Percentiles rank a stretch among this genome's conserved stretches.
Conservation (phyloP, 2,888 invertebrate species). For the Schrankia costaestrigalis region DNA sequence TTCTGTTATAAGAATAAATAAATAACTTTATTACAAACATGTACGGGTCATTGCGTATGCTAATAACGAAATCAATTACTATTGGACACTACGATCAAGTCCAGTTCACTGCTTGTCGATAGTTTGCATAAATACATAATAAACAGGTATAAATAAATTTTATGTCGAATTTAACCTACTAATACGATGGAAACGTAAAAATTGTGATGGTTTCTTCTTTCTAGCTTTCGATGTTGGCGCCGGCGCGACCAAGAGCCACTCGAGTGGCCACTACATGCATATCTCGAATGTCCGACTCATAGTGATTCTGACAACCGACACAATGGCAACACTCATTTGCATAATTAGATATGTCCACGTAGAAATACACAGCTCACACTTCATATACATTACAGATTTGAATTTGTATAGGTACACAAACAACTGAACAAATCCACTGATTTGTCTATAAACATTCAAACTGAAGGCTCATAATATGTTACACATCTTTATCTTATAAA, state of each 20-base stretch:
- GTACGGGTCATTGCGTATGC: conserved; percentile 38
- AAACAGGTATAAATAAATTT: conserved; percentile 51
- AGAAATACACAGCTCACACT: conserved; percentile 33
- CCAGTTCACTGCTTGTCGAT: conserved; percentile 45
- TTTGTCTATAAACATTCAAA: too few relatives aligned
- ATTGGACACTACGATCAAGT: conserved; percentile 48
- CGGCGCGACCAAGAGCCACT: conserved; percentile 28
- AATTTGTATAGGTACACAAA: conserved; percentile 8
- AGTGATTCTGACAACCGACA: conserved; percentile 38
- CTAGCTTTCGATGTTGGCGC: conserved; percentile 53
- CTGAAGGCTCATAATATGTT: too few relatives aligned
- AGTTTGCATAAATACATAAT: conserved; percentile 59
- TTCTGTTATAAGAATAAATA: conserved; percentile 5
- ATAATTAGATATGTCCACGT: conserved; percentile 44
- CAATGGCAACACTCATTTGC: conserved; percentile 42
- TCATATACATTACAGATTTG: conserved; percentile 14
- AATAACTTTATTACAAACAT: conserved; percentile 23
- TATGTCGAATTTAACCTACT: conserved; percentile 47
- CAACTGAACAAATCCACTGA: conserved; percentile 1
- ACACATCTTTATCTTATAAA: too few relatives aligned
- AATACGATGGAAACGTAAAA: conserved; percentile 54
- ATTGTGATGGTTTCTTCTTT: conserved; percentile 42
- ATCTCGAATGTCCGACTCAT: conserved; percentile 25
- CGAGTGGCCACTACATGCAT: conserved; percentile 29
- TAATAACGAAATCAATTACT: conserved; percentile 52